phyloP scores from a whole-genome alignment of 2,888 invertebrate species.

The Dicyrtomina minuta region DNA sequence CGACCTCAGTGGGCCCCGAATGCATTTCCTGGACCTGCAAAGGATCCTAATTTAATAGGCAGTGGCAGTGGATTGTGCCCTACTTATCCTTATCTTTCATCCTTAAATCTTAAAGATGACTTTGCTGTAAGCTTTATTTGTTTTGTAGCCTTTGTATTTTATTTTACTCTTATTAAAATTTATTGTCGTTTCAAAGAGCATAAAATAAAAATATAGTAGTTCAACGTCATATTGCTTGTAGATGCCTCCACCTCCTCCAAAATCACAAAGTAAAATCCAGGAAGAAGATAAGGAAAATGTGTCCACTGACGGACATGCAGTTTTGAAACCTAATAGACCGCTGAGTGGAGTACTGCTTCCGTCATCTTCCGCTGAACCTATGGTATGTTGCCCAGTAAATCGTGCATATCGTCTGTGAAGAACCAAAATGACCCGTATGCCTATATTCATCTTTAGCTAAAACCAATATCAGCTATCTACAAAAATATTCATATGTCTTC shows the following conservation, averaged over 20 bases:
- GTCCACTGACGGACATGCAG: not conserved
- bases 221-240: not conserved
- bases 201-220: no score
- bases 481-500: no score
- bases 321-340: not conserved
- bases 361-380: conserved; percentile 11
- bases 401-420: no score
- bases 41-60: not conserved
- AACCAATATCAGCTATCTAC: no score
- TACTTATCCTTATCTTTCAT: no score
- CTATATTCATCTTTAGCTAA: no score
- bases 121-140: not conserved
- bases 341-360: conserved; percentile 16
- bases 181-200: not conserved
- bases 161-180: not conserved
- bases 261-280: not conserved
- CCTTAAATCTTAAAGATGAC: not conserved
- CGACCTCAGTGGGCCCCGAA: not conserved
- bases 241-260: conserved; percentile 8
- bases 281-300: conserved; percentile 32
- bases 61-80: not conserved
- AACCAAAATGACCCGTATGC: no score
- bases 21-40: not conserved
- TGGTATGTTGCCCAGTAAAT: conserved; percentile 15
- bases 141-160: not conserved